Evolutionary conservation across 2,113 vertebrate genomes (phyloP).

Genomic region (Monopterus albus): DNA sequence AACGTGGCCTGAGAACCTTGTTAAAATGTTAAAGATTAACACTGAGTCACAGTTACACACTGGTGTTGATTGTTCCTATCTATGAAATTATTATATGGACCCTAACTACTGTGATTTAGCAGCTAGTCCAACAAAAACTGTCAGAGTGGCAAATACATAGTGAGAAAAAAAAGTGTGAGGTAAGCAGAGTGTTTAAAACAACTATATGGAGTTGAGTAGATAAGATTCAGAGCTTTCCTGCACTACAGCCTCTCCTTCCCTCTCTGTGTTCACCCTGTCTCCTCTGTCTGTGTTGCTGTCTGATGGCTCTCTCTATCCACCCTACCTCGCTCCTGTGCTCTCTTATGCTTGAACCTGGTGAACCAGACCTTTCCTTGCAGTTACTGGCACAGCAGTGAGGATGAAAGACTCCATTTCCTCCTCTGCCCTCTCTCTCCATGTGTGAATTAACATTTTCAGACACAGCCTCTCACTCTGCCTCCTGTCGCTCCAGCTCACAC

Average conservation of each 20-base stretch:
- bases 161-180: too few relatives aligned
- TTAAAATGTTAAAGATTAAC: too few relatives aligned
- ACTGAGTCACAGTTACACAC: too few relatives aligned
- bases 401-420: constrained; percentile 44
- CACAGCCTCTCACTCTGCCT: constrained; percentile 27
- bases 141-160: too few relatives aligned
- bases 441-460: constrained; percentile 26
- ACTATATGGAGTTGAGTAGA: not conserved
- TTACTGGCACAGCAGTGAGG: constrained; percentile 23
- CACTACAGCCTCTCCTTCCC: not conserved
- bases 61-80: too few relatives aligned
- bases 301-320: constrained; percentile 18
- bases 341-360: constrained; percentile 44
- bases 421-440: not conserved
- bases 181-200: too few relatives aligned
- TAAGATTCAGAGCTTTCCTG: not conserved
- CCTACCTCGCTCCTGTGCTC: constrained; percentile 12
- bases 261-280: not conserved
- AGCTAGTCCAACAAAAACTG: too few relatives aligned
- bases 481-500: constrained; percentile 36
- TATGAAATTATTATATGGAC: too few relatives aligned
- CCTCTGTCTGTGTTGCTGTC: not conserved
- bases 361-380: constrained; percentile 40
- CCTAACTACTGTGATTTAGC: too few relatives aligned
- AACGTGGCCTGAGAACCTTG: too few relatives aligned